phyloP scores from a whole-genome alignment of 2,113 vertebrate genomes.

The Chlamydotis undulata region DNA sequence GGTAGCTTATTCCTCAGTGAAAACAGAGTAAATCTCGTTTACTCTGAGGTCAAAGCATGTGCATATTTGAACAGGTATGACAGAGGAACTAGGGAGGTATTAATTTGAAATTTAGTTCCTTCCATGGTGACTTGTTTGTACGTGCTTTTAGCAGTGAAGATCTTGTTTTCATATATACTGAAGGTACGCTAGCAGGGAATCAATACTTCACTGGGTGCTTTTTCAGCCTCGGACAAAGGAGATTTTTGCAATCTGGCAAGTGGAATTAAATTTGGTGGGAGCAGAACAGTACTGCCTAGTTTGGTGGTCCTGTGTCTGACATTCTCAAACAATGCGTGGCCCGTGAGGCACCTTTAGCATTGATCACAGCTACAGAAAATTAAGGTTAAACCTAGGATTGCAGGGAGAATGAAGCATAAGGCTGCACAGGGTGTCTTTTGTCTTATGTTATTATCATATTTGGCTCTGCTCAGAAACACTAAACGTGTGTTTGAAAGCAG shows the following conservation, averaged over 20 bases:
- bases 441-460: fast-evolving
- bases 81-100: neutral
- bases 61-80: neutral
- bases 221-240: neutral
- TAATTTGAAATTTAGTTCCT: neutral
- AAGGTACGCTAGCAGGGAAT: neutral
- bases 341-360: neutral
- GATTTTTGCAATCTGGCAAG: neutral
- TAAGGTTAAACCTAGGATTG: neutral
- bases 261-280: neutral
- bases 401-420: neutral
- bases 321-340: fast-evolving
- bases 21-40: neutral
- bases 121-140: neutral
- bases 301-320: neutral
- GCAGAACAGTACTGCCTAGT: neutral
- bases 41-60: neutral
- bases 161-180: neutral
- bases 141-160: neutral
- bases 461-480: neutral
- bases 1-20: neutral
- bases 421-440: neutral
- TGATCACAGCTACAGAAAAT: neutral
- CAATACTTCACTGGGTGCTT: neutral
- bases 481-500: neutral